Evolutionary conservation across 2,797 vertebrate genomes (phyloP).

Genomic region (Mormyrops boulengeri): DNA sequence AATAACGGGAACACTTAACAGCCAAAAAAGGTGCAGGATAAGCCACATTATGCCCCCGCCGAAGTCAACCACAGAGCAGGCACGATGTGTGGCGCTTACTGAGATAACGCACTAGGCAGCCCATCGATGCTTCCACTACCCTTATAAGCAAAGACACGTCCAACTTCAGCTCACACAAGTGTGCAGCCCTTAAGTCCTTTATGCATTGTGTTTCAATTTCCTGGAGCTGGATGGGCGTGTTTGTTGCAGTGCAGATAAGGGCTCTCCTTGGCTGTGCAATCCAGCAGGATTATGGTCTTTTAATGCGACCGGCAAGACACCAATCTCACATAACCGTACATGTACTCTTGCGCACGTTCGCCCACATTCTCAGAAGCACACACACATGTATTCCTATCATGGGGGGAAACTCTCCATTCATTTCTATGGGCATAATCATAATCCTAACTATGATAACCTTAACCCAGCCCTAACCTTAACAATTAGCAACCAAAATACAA

Average conservation of each 20-base stretch:
- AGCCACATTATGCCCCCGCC: background rate
- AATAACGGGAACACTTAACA: background rate
- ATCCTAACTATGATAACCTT: background rate
- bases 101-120: background rate
- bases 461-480: background rate
- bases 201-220: constrained; percentile 43
- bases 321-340: background rate
- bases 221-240: constrained; percentile 24
- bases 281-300: constrained; percentile 23
- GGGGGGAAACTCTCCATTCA: too few species aligned
- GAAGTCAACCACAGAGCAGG: background rate
- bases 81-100: background rate
- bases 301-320: background rate
- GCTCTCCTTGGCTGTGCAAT: constrained; percentile 4
- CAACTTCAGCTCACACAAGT: constrained; percentile 28
- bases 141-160: background rate
- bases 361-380: background rate
- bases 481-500: background rate
- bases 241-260: constrained; percentile 29
- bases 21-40: background rate
- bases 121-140: background rate
- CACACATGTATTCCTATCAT: too few species aligned
- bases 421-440: background rate
- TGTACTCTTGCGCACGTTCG: background rate
- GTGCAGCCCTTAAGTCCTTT: constrained; percentile 42